These are phyloP conservation scores for Gnathochromis pfefferi DNA, from an alignment of 2,113 vertebrate genomes.

Conservation along the genomic window DNA sequence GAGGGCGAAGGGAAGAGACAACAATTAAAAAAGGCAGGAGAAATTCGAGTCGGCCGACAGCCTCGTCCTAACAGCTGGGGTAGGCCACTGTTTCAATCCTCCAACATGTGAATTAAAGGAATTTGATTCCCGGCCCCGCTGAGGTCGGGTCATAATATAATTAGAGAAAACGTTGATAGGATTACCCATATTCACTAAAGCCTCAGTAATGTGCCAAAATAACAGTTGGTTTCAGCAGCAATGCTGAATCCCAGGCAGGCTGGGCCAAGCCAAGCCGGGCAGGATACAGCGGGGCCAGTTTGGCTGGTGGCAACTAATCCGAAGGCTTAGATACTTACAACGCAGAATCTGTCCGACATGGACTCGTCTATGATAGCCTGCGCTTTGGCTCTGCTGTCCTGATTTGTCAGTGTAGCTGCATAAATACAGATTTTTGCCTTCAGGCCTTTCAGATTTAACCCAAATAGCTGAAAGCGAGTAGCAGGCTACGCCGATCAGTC, in stretches of 20 bases:
- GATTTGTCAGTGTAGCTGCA: background rate
- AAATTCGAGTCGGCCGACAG: constrained; percentile 27
- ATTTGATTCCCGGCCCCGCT: constrained; percentile 46
- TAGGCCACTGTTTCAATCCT: constrained; percentile 29
- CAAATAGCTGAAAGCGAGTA: background rate
- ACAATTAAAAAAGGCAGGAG: background rate
- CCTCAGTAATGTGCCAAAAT: constrained; percentile 45
- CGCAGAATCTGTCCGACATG: constrained; percentile 36
- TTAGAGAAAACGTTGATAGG: constrained; percentile 58
- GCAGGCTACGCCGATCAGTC: background rate
- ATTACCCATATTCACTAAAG: constrained; percentile 55
- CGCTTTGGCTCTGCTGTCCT: background rate
- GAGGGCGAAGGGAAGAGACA: background rate
- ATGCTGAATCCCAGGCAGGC: background rate
- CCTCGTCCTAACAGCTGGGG: constrained; percentile 34
- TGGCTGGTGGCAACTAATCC: constrained; percentile 43
- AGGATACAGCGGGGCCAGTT: constrained; percentile 10
- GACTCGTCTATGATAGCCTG: background rate
- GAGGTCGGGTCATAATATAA: constrained; percentile 54
- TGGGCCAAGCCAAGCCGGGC: background rate
- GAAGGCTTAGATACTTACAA: constrained; percentile 34
- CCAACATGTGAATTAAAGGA: constrained; percentile 43
- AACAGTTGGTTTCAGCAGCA: constrained; percentile 55
- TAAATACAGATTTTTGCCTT: background rate
- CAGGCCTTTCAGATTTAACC: background rate